Evolutionary conservation across 2,797 vertebrate species (phyloP), one percentile per base, ranked within the genome.

Genomic region (Anabacerthia variegaticeps): DNA sequence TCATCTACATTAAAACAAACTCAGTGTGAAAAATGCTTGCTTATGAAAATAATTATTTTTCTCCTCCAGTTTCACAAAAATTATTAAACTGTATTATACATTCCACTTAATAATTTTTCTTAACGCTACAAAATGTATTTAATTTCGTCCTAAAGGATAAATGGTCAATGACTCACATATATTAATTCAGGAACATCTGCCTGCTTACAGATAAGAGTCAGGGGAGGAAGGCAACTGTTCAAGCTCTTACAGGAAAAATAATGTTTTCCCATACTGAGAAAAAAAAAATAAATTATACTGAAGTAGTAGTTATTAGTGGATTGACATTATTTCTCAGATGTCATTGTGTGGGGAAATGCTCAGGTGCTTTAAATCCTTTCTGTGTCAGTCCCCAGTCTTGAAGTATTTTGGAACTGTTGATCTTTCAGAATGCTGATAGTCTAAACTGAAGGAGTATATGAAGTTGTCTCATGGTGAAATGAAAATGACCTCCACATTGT

Each of bases 121-220:
- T 95, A 89, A 54, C 16, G 8, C 55, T 67, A 89, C 92, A 95
- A 93, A 94, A 95, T 80, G 24, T 90, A 89, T 92, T 95, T 95
- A 72, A 89, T 94, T 97, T 96, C 0, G 15, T 77, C 62, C 71
- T 95, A 85, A 95, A 95, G 76, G 94, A 91, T 90, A 95, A 96
- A 94, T 95, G 93, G 88, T 63, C 74, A 95, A 18, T 92, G 41
- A 94, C 34, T 82, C 67, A 66, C 24, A 82, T 85, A 67, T 86
- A 95, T 97, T 97, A 98, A 97, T 97, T 97, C 89, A 96, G 87
- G 32, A 97, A 66, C 74, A 96, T 94, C 94, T 98, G 95, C 22
- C 48, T 97, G 62, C 65, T 97, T 96, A 93, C 34, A 98, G 96
- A 98, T 97, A 97, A 98, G 89, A 96, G 74, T 55, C 27, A 67